Base-by-base conservation (phyloP, 2,888 invertebrate genomes). In the Cremastinae sp. region DNA sequence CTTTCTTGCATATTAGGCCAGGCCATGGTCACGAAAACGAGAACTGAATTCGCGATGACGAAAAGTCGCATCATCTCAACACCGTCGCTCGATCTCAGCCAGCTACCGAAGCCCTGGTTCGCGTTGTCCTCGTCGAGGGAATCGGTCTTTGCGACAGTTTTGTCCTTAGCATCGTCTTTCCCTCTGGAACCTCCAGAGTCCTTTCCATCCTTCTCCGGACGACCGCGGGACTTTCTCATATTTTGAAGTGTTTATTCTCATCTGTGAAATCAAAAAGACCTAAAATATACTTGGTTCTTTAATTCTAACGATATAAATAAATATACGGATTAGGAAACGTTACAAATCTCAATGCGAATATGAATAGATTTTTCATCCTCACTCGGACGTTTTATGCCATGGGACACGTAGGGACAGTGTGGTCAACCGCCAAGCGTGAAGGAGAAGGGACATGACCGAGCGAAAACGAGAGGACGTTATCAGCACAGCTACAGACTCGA, bases 11-110 rank as follows among this genome's bases (percentile, higher is more conserved):
- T 90, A 80, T 94, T 93, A 0, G 96, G 95, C 92, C 94, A 95
- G 10, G 93, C 93, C 90, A 95, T 91, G 0, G 95, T 94, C 10
- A 94, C 90, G 75, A 96, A 92, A 80, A 95, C 90, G 75, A 95
- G 91, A 51, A 96, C 87, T 22, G 94, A 93, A 89, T 96, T 96
- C 47, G 94, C 93, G 73, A 96, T 90, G 18, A 96, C 95, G 87
- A 96, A 96, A n/a, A 96, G 90, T 89, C 94, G 94, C 93, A 96
- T 93, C 89, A 94, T 95, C 85, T 95, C 95, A 79, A 94, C 88
- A 51, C 94, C 94, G 79, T 93, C 92, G 79, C 92, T 91, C 81
- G 93, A 92, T 79, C 89, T 85, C 20, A 91, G 79, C 89, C 89
- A 89, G 12, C 82, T 83, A 43, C 85, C 80, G 58, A 89, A 89